Evolutionary conservation across 2,888 invertebrate genomes (phyloP).

Genomic region (Limnephilus auricula): DNA sequence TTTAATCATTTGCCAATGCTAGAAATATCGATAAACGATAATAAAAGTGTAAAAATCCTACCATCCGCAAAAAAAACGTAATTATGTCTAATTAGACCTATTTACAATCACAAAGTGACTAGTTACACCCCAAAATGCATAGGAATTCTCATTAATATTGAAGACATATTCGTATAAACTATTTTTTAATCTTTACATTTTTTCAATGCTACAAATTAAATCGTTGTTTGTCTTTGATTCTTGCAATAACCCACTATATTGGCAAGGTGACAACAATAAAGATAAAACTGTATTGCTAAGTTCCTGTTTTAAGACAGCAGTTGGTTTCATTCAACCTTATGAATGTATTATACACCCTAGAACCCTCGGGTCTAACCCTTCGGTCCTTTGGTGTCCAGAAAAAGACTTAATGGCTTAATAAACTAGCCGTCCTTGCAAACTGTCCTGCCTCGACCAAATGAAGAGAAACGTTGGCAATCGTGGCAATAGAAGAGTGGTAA

Average conservation of each 20-base stretch:
- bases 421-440: conserved; percentile 60
- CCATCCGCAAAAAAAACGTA: neutral
- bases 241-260: neutral
- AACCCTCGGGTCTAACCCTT: conserved; percentile 26
- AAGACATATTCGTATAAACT: neutral
- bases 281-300: neutral
- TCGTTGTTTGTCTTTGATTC: neutral
- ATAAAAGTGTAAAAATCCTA: neutral
- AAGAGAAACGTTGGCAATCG: conserved; percentile 64
- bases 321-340: conserved; percentile 32
- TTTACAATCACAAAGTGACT: neutral
- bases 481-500: conserved; percentile 57
- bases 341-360: conserved; percentile 41
- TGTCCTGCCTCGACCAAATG: conserved; percentile 57
- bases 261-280: neutral
- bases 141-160: neutral
- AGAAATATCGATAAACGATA: no score
- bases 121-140: neutral
- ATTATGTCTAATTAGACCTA: neutral
- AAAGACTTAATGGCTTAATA: conserved; percentile 65
- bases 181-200: neutral
- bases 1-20: no score
- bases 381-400: conserved; percentile 32
- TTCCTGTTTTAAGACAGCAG: conserved; percentile 7
- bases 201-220: neutral